Evolutionary conservation across 2,113 vertebrate species (phyloP), one percentile per base, ranked within the genome.

Genomic region (Setophaga kirtlandii): DNA sequence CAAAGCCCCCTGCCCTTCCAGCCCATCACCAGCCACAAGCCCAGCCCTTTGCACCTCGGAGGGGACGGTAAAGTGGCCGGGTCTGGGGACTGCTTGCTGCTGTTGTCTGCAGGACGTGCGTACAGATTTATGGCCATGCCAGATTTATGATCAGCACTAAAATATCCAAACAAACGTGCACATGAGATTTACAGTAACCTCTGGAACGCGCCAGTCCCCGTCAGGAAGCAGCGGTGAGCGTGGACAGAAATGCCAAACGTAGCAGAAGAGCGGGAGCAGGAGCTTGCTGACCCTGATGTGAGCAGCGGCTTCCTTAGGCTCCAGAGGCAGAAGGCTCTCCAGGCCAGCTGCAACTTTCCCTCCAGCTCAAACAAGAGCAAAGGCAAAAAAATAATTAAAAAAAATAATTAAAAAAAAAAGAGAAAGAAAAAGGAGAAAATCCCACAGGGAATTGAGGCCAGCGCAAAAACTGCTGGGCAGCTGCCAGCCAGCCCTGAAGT

Each of bases 81-180:
- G 77, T 62, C 58, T 11, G 2, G 62, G 76, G 73, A 94, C 33
- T 1, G n/a, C 44, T 81, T 1, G 1, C 76, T 50, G 84, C 82
- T 0, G 13, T 67, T 75, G 65, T 90, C 87, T 37, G 13, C 91
- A 89, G 77, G 58, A 90, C 41, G 15, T 15, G 44, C 0, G 2
- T 11, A 22, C 77, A 52, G 88, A 96, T 97, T 97, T 97, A 97
- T 9, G 27, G 71, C 88, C 35, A 5, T 0, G 2, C 64, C 81
- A 94, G 96, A 94, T 96, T 96, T 96, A 97, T 69, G 93, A 89
- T 85, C 77, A n/a, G 90, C 90, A 79, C 86, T 94, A 83, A 95
- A 95, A 83, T 68, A 95, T 37, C 68, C 11, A 12, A 90, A 85
- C 11, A 50, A 93, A 94, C 2, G 65, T 37, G 82, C 89, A 75